phyloP scores from a whole-genome alignment of 2,888 invertebrate genomes.

The Scaptomyza cyrtandrae region DNA sequence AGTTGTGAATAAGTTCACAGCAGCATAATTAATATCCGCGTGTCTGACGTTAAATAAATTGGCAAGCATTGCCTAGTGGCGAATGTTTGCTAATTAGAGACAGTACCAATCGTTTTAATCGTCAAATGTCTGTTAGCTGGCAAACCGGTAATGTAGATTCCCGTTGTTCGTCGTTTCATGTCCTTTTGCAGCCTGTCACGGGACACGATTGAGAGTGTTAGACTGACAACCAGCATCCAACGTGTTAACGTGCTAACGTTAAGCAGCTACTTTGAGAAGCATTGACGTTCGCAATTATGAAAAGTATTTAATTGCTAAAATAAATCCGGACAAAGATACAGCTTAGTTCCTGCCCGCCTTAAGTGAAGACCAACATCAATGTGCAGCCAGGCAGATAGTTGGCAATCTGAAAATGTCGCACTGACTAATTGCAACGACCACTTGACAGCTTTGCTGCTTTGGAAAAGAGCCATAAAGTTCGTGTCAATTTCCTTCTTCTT shows the following conservation, averaged over 20 bases:
- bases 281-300: conserved; percentile 66
- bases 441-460: conserved; percentile 13
- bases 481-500: conserved; percentile 31
- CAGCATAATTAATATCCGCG: conserved; percentile 20
- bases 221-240: too few species aligned
- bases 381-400: conserved; percentile 58
- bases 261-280: conserved; percentile 17
- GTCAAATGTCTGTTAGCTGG: conserved; percentile 24
- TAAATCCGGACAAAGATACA: conserved; percentile 57
- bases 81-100: conserved; percentile 53
- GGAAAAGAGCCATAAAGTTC: conserved; percentile 29
- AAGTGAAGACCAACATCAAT: conserved; percentile 24
- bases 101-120: conserved; percentile 33
- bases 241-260: too few species aligned
- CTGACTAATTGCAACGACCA: conserved; percentile 62
- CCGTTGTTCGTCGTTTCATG: conserved; percentile 1
- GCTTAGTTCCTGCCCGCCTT: conserved; percentile 19
- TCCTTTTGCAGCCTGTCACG: conserved; percentile 3
- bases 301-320: conserved; percentile 79
- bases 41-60: conserved; percentile 48
- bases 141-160: neutral
- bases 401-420: conserved; percentile 71
- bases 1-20: neutral
- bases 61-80: conserved; percentile 4
- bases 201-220: neutral